These are phyloP conservation scores for Drosophila anceps DNA, from an alignment of 2,888 invertebrate genomes.

Conservation along the genomic window DNA sequence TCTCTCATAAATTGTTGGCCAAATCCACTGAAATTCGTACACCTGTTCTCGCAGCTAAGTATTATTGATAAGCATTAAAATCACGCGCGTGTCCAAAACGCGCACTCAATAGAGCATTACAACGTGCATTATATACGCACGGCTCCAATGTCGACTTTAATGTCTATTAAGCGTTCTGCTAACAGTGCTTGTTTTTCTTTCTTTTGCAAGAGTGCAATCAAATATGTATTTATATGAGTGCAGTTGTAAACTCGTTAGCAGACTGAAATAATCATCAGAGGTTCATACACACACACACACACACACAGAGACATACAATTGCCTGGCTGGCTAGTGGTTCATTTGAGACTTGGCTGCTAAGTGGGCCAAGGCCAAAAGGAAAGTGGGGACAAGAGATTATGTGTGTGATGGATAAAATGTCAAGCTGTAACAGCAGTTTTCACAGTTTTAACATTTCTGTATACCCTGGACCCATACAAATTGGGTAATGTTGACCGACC, in stretches of 20 bases:
- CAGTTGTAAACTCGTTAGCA: conserved; percentile 63
- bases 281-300: neutral
- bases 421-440: conserved; percentile 49
- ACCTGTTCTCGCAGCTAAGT: conserved; percentile 65
- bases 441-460: neutral
- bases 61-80: conserved; percentile 77
- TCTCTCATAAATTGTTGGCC: conserved; percentile 53
- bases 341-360: neutral
- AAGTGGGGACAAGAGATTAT: conserved; percentile 9
- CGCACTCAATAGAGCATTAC: conserved; percentile 53
- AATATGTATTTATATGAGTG: conserved; percentile 5
- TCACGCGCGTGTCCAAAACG: conserved; percentile 73
- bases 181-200: neutral
- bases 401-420: conserved; percentile 20
- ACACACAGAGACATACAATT: no score
- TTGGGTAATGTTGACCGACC: neutral
- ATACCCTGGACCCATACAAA: neutral
- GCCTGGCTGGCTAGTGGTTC: neutral
- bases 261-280: conserved; percentile 7
- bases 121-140: conserved; percentile 56
- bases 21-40: conserved; percentile 74
- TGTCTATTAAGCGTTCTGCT: conserved; percentile 33
- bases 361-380: conserved; percentile 2
- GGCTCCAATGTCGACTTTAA: conserved; percentile 32
- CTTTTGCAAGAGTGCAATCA: neutral